These are phyloP conservation scores for Trichechus manatus DNA, from an alignment of 2,113 vertebrate species.

Conservation along the genomic window DNA sequence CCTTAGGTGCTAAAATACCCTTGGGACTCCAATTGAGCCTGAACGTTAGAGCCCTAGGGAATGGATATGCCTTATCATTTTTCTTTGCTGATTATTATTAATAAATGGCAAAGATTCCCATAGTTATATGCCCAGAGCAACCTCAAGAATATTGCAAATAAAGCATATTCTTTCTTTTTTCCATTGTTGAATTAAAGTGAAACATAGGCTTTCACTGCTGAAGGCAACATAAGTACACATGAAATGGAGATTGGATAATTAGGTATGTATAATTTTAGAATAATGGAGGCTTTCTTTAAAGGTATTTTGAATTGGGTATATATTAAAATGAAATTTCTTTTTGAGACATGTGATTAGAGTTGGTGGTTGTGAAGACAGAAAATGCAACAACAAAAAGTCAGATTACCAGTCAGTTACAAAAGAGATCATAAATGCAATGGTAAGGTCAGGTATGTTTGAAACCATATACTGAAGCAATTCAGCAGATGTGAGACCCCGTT, in stretches of 20 bases:
- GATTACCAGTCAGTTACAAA: constrained; percentile 32
- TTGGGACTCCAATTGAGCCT: constrained; percentile 40
- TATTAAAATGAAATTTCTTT: constrained; percentile 54
- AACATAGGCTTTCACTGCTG: constrained; percentile 46
- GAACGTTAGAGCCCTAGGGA: constrained; percentile 65
- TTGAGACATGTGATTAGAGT: not conserved
- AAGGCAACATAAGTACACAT: constrained; percentile 18
- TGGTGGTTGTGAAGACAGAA: constrained; percentile 43
- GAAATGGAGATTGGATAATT: constrained; percentile 53
- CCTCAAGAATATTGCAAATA: constrained; percentile 61
- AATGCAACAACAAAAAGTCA: not conserved
- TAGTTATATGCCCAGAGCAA: constrained; percentile 63
- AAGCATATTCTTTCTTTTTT: not conserved
- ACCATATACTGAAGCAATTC: not conserved
- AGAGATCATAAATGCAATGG: constrained; percentile 32
- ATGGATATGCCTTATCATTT: constrained; percentile 66
- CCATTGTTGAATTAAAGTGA: constrained; percentile 66
- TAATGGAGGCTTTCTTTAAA: constrained; percentile 25
- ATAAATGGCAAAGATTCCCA: constrained; percentile 68
- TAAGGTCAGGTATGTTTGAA: constrained; percentile 30
- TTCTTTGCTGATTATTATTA: constrained; percentile 75
- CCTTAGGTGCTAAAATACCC: constrained; percentile 74
- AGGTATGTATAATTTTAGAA: constrained; percentile 55
- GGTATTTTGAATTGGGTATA: constrained; percentile 43
- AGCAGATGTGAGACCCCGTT: not conserved